These are phyloP conservation scores for Anarhynchus alexandrinus DNA, from an alignment of 2,113 vertebrate species.

Conservation along the genomic window DNA sequence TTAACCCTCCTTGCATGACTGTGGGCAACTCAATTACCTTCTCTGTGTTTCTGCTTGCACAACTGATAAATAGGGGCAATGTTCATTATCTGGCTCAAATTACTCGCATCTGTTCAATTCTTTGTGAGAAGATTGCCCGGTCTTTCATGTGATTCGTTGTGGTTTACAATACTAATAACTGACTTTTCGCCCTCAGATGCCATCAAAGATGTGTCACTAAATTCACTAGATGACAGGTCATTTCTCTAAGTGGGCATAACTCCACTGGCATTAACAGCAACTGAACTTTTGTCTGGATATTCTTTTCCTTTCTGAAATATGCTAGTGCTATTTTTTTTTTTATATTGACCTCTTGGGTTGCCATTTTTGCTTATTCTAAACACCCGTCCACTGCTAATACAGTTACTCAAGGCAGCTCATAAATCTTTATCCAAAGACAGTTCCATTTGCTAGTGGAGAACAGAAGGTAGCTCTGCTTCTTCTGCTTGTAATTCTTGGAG, in stretches of 20 bases:
- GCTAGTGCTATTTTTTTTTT: neutral
- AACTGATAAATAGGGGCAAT: neutral
- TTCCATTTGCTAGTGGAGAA: neutral
- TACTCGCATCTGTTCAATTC: neutral
- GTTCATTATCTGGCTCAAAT: neutral
- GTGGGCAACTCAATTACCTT: neutral
- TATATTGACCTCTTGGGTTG: neutral
- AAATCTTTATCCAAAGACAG: neutral
- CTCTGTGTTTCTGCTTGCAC: neutral
- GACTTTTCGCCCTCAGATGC: neutral
- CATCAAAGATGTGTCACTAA: neutral
- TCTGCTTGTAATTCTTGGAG: neutral
- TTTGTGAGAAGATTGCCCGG: neutral
- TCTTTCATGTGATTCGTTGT: neutral
- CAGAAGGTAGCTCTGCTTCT: neutral
- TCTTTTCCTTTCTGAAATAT: neutral
- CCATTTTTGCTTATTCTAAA: constrained; percentile 6
- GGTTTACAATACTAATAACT: neutral
- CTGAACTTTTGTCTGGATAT: neutral
- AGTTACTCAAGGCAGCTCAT: neutral
- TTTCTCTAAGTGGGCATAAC: neutral
- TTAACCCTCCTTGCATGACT: neutral
- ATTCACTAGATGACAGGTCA: neutral
- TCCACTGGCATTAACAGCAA: neutral
- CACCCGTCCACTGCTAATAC: neutral